A percentile compares a stretch with the other conserved stretches of the same genome.
These are phyloP conservation scores for Neoarius graeffei DNA, from an alignment of 2,113 vertebrate species.

Conservation along the genomic window DNA sequence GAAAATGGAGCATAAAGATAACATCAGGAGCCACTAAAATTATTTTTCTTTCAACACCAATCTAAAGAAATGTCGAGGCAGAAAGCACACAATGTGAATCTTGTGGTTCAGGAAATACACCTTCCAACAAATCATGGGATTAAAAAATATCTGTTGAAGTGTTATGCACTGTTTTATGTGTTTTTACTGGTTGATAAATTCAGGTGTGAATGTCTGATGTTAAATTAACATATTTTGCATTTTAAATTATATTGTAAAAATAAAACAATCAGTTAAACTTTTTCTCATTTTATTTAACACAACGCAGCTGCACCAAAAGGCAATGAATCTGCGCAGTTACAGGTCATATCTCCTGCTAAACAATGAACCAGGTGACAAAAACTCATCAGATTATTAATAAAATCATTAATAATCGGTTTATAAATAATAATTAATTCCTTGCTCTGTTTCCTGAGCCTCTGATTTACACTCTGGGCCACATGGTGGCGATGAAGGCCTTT, in stretches of 20 bases:
- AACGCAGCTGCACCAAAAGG: constrained; percentile 46
- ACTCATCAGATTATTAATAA: constrained; percentile 46
- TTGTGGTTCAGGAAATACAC: not conserved
- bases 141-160: not conserved
- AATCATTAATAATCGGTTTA: constrained; percentile 12
- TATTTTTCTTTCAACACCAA: not conserved
- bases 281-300: constrained; percentile 65
- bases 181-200: not conserved
- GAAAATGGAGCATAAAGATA: not conserved
- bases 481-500: constrained; percentile 64
- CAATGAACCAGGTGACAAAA: constrained; percentile 25
- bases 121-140: not conserved
- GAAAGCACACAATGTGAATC: not conserved
- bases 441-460: constrained; percentile 26
- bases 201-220: not conserved
- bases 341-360: constrained; percentile 49
- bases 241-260: not conserved
- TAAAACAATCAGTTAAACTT: constrained; percentile 55
- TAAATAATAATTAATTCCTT: constrained; percentile 53
- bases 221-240: not conserved
- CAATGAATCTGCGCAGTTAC: constrained; percentile 50
- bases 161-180: not conserved
- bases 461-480: constrained; percentile 51
- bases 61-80: not conserved
- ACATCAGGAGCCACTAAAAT: not conserved